Evolutionary conservation across 2,797 vertebrate species (phyloP), one percentile per base, ranked within the genome.

Genomic region (Aldrovandia affinis): DNA sequence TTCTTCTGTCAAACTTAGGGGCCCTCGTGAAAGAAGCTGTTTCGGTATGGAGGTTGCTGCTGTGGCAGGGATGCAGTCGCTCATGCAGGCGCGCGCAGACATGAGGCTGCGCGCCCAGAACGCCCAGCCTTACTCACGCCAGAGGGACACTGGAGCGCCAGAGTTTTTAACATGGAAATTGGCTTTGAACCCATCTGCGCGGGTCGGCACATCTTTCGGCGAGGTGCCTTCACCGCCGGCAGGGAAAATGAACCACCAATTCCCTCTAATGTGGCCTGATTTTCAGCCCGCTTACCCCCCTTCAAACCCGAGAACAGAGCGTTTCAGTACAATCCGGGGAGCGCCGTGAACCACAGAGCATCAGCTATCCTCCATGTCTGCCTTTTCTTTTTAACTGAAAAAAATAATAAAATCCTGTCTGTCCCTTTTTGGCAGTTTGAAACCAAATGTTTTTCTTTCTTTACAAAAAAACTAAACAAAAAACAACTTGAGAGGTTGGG

Each of bases 161-260:
- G 92, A 93, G 92, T 95, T 96, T 96, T 95, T 95, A 95, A 95
- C 94, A 96, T 96, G 94, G 95, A 96, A 95, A 96, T 96, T 96
- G 95, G 94, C 94, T 96, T 94, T 96, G 95, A 96, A 95, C 95
- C 94, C 94, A 95, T 95, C 95, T 95, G 94, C 92, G 94, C 94
- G 95, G 95, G 95, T 95, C 94, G 93, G 86, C 93, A 94, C 93
- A 94, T 95, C 94, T 93, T 92, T 91, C 93, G 94, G 94, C 92
- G 92, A 93, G 93, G 93, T 93, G 92, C 89, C 89, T 92, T 89
- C 90, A 91, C 92, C 92, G 94, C 94, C 95, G 95, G 96, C 93
- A 94, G 93, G 91, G 92, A 95, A 95, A 96, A 95, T 94, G 94
- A 95, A 94, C 93, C 93, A 94, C 93, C 95, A 94, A 94, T 95